Evolutionary conservation across 1,140 invertebrate species (phyloP).

Genomic region (Maconellicoccus hirsutus): DNA sequence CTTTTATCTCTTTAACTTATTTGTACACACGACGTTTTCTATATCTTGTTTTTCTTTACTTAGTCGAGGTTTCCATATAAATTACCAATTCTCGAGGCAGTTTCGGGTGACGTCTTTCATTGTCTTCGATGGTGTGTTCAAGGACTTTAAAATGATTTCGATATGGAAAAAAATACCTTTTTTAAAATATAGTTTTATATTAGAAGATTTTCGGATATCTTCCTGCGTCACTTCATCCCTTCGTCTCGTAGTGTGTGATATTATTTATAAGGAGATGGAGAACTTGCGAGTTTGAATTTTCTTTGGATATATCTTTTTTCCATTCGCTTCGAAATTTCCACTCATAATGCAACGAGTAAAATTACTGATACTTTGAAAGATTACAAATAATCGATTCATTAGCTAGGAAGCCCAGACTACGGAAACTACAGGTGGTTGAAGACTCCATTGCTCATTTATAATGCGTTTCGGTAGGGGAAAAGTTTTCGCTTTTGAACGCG

Average conservation of each 20-base stretch:
- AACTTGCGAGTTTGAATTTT: too few species aligned
- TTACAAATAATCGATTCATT: too few species aligned
- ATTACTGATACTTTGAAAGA: too few species aligned
- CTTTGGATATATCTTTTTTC: too few species aligned
- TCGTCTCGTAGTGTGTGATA: neutral
- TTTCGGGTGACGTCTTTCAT: conserved; percentile 2
- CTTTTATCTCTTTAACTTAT: conserved; percentile 20
- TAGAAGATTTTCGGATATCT: neutral
- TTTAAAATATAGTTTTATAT: neutral
- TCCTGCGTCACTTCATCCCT: too few species aligned
- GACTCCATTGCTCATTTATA: conserved; percentile 3
- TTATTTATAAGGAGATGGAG: too few species aligned
- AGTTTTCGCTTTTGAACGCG: neutral
- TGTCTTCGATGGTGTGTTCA: neutral
- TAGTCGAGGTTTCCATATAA: conserved; percentile 19
- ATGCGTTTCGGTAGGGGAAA: neutral
- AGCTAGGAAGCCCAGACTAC: too few species aligned
- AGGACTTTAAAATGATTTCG: neutral
- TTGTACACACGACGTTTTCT: conserved; percentile 11
- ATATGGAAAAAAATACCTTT: conserved; percentile 6
- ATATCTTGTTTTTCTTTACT: conserved; percentile 15
- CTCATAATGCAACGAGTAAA: too few species aligned
- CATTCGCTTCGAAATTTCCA: too few species aligned
- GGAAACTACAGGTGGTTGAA: neutral
- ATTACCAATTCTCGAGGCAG: conserved; percentile 15